Conservation (phyloP, 2,888 invertebrate species). For the Macroteleia sp. region DNA sequence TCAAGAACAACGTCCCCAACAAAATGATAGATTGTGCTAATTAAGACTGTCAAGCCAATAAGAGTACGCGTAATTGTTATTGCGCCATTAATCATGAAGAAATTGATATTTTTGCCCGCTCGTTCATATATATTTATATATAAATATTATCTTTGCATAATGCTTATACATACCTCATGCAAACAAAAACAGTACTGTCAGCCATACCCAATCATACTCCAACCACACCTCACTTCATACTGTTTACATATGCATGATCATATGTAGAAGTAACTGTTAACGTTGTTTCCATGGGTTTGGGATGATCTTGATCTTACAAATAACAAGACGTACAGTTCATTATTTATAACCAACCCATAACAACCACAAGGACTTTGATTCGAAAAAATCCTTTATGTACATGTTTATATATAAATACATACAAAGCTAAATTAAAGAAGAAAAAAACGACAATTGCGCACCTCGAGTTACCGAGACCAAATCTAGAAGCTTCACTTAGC, state of each 20-base stretch:
- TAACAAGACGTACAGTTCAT: no score
- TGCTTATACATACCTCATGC: slow-evolving; percentile 25
- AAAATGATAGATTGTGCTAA: slow-evolving; percentile 67
- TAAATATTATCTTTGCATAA: background rate
- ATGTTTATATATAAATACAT: slow-evolving; percentile 42
- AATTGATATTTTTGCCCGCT: background rate
- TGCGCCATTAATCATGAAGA: background rate
- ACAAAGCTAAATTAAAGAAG: slow-evolving; percentile 15
- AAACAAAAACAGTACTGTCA: slow-evolving; percentile 28
- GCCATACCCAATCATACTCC: slow-evolving; percentile 40
- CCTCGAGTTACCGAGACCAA: slow-evolving; percentile 2
- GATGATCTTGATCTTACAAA: background rate
- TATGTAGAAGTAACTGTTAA: slow-evolving; percentile 18
- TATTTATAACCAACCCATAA: no score
- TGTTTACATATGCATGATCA: slow-evolving; percentile 29
- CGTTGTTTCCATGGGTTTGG: background rate
- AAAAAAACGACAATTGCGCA: background rate
- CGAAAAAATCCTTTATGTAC: background rate
- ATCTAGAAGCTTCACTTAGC: slow-evolving; percentile 1
- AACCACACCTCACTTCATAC: slow-evolving; percentile 28
- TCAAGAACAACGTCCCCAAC: slow-evolving; percentile 63
- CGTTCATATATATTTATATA: slow-evolving; percentile 43
- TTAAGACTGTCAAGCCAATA: slow-evolving; percentile 45
- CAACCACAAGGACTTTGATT: background rate
- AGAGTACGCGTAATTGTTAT: slow-evolving; percentile 9